phyloP scores from a whole-genome alignment of 2,113 vertebrate genomes.

The Ptilonorhynchus violaceus region DNA sequence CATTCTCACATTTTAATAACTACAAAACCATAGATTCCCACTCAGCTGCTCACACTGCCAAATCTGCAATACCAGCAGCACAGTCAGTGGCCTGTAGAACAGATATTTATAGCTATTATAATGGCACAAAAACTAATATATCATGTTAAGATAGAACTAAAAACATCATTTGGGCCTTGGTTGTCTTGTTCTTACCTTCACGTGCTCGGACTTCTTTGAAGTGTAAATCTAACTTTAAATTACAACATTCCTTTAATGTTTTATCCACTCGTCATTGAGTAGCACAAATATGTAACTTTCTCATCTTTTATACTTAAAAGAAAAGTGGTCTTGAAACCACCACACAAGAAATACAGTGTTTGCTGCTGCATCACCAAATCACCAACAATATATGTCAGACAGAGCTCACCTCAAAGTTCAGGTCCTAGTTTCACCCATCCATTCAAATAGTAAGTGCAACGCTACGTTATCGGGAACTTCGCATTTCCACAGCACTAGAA shows the following conservation, averaged over 20 bases:
- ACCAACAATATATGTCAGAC: background rate
- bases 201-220: background rate
- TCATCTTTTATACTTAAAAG: background rate
- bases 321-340: background rate
- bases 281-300: background rate
- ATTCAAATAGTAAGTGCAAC: background rate
- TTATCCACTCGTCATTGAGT: background rate
- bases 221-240: background rate
- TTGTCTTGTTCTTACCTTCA: background rate
- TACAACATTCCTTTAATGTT: background rate
- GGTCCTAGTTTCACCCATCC: background rate
- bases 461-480: background rate
- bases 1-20: background rate
- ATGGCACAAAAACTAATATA: background rate
- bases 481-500: background rate
- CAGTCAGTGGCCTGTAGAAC: background rate
- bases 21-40: background rate
- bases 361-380: background rate
- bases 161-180: background rate
- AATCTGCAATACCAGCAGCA: background rate
- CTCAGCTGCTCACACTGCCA: background rate
- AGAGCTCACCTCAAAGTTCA: background rate
- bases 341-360: background rate
- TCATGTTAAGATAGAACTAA: background rate
- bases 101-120: background rate